Evolutionary conservation across 2,888 invertebrate species (phyloP).

Genomic region (Amphiduros pacificus): DNA sequence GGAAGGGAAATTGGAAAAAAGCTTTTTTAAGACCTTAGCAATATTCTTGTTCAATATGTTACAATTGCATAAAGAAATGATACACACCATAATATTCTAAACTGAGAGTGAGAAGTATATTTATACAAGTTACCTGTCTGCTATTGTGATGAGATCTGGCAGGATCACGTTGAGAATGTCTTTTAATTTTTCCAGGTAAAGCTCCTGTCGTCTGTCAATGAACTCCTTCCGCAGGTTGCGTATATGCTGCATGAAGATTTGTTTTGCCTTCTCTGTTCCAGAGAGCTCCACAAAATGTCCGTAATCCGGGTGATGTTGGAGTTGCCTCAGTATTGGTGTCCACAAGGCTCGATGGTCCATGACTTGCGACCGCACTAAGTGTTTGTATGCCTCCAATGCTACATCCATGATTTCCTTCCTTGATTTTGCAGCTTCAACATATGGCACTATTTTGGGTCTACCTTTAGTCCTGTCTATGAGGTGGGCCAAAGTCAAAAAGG

Average conservation of each 20-base stretch:
- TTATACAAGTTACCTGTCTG: constrained; percentile 63
- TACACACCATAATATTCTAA: no score
- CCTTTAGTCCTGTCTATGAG: constrained; percentile 88
- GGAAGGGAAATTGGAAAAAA: no score
- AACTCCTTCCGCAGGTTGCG: constrained; percentile 81
- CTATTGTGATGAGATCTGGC: constrained; percentile 73
- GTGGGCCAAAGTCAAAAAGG: constrained; percentile 83
- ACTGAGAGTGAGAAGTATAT: no score
- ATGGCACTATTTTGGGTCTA: constrained; percentile 64
- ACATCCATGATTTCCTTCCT: constrained; percentile 86
- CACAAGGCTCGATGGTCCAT: constrained; percentile 76
- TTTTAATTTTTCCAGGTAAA: constrained; percentile 77
- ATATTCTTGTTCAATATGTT: no score
- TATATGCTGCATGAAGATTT: constrained; percentile 77
- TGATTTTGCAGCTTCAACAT: constrained; percentile 80
- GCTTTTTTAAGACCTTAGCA: no score
- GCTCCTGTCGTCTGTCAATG: constrained; percentile 74
- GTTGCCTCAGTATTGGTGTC: constrained; percentile 72
- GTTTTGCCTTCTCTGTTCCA: constrained; percentile 81
- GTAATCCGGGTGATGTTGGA: constrained; percentile 87
- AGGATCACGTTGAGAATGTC: constrained; percentile 77
- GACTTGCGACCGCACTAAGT: constrained; percentile 79
- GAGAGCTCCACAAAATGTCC: constrained; percentile 82
- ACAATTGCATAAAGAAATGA: no score
- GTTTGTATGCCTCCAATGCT: constrained; percentile 86